Evolutionary conservation across 30 jellyfish, hydroid and myxozoan species (phyloP), one percentile per base, ranked within the genome.

Genomic region (Chrysaora quinquecirrha): DNA sequence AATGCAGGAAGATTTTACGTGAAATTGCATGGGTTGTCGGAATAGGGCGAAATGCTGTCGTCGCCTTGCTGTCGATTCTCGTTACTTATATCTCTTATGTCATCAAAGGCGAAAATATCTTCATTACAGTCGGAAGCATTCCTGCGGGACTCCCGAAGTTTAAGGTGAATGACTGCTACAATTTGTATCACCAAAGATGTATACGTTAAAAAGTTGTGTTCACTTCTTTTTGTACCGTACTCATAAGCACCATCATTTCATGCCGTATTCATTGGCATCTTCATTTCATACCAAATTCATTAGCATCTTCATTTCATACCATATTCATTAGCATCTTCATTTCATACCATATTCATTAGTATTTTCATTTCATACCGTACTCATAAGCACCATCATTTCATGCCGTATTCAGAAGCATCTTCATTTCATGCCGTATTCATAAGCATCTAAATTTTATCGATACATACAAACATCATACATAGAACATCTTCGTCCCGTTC

Each of bases 101-200:
- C 4, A 24, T 20, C 14, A 19, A 34, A 31, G 84, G 50, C 19
- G 58, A 50, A 14, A 79, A 91, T 80, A 62, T 73, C 9, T 85
- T 91, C 58, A 68, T 68, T 33, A 46, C 83, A 0, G 94, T 85
- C 16, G 96, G 88, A 4, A 30, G 47, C 1, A 34, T 91, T 16
- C 98, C 98, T 1, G 30, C 71, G 48, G 98, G 98, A n/a, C 72
- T 91, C 1, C 98, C 98, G 1, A 38, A 35, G 18, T 71, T 78
- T 7, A 50, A 66, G 92, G 98, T 91, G 48, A 6, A 69, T 28
- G 43, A 18, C 43, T 22, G 10, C 11, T 64, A 3, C 27, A 16
- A 64, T 43, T 43, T 16, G 12, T 43, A 43, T 6, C 9, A 43
- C 58, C 16, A 16, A 43, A 43, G n/a, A n/a, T n/a, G n/a, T n/a